Conservation (phyloP, 2,888 invertebrate genomes). For the Euspilapteryx auroguttella region DNA sequence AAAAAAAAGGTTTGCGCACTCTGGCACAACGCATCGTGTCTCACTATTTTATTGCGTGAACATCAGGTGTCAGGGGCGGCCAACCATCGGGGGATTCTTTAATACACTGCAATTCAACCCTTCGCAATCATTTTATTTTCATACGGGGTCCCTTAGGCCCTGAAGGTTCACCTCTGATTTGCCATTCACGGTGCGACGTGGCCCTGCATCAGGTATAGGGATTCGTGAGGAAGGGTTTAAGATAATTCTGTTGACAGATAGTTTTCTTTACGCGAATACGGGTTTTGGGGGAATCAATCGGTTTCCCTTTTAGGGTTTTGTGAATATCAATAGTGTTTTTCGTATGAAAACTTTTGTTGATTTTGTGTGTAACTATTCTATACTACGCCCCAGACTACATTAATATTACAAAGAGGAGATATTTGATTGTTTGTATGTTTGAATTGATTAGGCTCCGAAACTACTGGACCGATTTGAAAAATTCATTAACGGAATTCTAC, state of each 20-base stretch:
- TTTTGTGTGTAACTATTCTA: too few species aligned
- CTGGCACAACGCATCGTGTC: slow-evolving; percentile 5
- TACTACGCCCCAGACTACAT: too few species aligned
- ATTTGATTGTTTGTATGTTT: too few species aligned
- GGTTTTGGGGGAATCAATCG: slow-evolving; percentile 31
- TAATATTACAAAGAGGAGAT: too few species aligned
- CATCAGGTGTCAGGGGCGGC: slow-evolving; percentile 37
- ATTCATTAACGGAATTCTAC: too few species aligned
- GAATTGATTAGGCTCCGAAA: too few species aligned
- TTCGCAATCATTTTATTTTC: slow-evolving; percentile 58
- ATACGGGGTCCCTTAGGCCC: slow-evolving; percentile 47
- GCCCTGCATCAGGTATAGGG: slow-evolving; percentile 36
- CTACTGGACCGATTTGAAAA: too few species aligned
- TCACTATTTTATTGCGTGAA: slow-evolving; percentile 30
- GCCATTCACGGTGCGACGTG: slow-evolving; percentile 52
- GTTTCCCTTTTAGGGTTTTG: slow-evolving; percentile 11
- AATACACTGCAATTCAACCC: slow-evolving; percentile 38
- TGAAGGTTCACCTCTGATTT: slow-evolving; percentile 55
- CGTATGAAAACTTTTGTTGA: too few species aligned
- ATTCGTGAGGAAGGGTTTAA: slow-evolving; percentile 26
- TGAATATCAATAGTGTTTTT: background rate
- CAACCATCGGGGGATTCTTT: slow-evolving; percentile 46
- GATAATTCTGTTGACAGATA: slow-evolving; percentile 48
- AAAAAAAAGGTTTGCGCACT: too few species aligned
- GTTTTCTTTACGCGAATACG: slow-evolving; percentile 22